Evolutionary conservation across 2,797 vertebrate species (phyloP), one percentile per base, ranked within the genome.

Genomic region (Pipistrellus nathusii): DNA sequence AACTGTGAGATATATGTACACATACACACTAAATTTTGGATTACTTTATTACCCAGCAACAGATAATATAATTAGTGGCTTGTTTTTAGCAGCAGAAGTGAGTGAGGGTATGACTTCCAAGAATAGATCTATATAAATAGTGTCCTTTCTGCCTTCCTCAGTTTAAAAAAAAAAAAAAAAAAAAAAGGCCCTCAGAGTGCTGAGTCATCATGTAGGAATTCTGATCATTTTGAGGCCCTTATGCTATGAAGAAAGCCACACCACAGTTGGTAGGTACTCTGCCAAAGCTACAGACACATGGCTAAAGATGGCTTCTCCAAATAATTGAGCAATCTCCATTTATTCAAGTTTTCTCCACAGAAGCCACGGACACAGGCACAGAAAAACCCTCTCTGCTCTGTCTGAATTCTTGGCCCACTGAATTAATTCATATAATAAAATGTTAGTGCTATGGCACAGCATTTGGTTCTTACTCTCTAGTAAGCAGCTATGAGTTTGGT

Each of bases 361-460:
- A 93, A 87, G 35, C 6, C 69, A 55, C 4, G 53, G 11, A 51
- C 0, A 68, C 21, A 66, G n/a, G 32, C 21, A 55, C 13, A 66
- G n/a, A 75, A 82, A 82, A 46, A 2, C 6, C 21, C 59, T 62
- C 8, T 76, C 46, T 53, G 21, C 20, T 77, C 3, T 71, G 5
- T 75, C 62, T 53, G 38, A 81, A 81, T 38, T 48, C 41, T 62
- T 93, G 46, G 30, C 14, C 23, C 18, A 64, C 11, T 57, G 27
- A 59, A 68, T 85, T 78, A 10, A 90, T 66, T 55, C 82, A 35
- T 55, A 27, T 87, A 85, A 71, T 77, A 76, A 66, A 82, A 86
- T 35, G 69, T 44, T 71, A 41, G 53, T 48, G 73, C 73, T 66
- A 71, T 92, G 66, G 9, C 21, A 76, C 48, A 69, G 44, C 13